Evolutionary conservation across 2,888 invertebrate genomes (phyloP).

Genomic region (Eudasyphora cyanicolor): DNA sequence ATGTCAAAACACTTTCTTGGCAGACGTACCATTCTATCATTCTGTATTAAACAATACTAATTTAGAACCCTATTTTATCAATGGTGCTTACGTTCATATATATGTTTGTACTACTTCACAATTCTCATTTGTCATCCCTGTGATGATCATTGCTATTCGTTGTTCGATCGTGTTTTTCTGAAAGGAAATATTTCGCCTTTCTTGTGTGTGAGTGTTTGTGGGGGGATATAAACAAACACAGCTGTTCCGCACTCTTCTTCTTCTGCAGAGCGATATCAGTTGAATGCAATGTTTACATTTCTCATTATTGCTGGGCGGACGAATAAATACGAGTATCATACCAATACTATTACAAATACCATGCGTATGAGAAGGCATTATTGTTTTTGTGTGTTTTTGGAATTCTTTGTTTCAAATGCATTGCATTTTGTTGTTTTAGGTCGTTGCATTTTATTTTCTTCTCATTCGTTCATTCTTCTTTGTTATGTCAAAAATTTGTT

Average conservation of each 20-base stretch:
- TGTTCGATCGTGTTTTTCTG: background rate
- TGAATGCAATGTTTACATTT: background rate
- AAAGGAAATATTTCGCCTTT: slow-evolving; percentile 25
- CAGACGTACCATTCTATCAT: no score
- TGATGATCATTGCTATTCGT: background rate
- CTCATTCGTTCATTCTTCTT: background rate
- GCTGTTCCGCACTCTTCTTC: slow-evolving; percentile 36
- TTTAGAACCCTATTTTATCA: no score
- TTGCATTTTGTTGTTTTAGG: slow-evolving; percentile 46
- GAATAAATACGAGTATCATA: background rate
- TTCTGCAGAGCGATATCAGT: background rate
- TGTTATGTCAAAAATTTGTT: slow-evolving; percentile 35
- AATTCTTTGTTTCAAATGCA: background rate
- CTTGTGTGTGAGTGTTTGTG: background rate
- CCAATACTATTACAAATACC: no score
- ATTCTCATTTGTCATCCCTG: no score
- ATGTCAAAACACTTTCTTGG: no score
- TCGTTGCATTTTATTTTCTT: background rate
- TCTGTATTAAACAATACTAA: no score
- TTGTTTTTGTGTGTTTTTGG: background rate
- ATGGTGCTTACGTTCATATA: no score
- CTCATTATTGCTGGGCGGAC: background rate
- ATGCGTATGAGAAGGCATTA: no score
- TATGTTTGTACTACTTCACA: no score
- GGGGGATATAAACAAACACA: slow-evolving; percentile 33